Conservation (phyloP, 2,888 invertebrate genomes). For the Sminthurinus aureus region DNA sequence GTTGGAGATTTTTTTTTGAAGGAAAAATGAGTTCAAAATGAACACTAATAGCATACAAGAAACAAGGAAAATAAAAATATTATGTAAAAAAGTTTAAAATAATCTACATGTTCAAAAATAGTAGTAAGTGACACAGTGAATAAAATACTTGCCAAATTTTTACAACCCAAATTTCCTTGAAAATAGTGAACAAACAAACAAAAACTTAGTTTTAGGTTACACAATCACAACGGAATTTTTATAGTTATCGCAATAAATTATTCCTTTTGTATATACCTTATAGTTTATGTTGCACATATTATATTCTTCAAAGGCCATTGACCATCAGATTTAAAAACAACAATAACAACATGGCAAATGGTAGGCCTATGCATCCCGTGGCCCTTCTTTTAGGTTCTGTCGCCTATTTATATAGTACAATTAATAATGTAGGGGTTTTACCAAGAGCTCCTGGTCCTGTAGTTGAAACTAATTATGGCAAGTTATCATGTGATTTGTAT, state of each 20-base stretch:
- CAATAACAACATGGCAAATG: constrained; percentile 1
- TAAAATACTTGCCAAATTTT: no score
- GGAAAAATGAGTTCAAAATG: no score
- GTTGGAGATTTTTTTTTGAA: no score
- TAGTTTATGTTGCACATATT: not conserved
- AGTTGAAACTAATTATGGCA: constrained; percentile 42
- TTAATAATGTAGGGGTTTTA: constrained; percentile 28
- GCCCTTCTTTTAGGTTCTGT: constrained; percentile 42
- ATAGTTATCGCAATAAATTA: not conserved
- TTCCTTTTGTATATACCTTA: not conserved
- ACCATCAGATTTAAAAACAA: not conserved
- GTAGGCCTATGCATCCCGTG: constrained; percentile 35
- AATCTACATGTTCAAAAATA: no score
- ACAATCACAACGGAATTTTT: no score
- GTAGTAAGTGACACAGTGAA: no score
- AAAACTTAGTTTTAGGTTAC: no score
- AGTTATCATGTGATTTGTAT: not conserved
- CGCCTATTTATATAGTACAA: constrained; percentile 42
- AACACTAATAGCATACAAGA: no score
- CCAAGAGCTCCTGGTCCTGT: constrained; percentile 17
- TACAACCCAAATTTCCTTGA: no score
- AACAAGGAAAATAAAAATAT: no score
- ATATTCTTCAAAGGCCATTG: not conserved
- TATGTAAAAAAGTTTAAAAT: no score
- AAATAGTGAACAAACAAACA: no score